Evolutionary conservation across 2,797 vertebrate species (phyloP).

Genomic region (Salarias fasciatus): DNA sequence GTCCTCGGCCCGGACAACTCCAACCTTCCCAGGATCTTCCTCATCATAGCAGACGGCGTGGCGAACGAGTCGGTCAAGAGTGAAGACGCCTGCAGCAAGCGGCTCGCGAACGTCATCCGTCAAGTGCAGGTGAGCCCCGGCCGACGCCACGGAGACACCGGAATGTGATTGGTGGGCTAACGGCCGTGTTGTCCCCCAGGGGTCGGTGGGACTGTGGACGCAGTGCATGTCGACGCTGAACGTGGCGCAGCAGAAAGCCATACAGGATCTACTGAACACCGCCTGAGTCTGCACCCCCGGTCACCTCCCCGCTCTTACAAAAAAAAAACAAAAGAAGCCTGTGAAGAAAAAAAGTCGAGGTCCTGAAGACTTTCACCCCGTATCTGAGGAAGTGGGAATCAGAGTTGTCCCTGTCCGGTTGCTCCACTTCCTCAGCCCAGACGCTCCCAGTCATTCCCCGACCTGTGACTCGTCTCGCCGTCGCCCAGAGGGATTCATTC

Average conservation of each 20-base stretch:
- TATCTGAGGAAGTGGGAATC: slow-evolving; percentile 39
- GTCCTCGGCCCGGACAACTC: slow-evolving; percentile 96
- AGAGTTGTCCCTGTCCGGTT: slow-evolving; percentile 2
- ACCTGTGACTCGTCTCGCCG: slow-evolving; percentile 16
- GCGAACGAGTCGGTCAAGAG: slow-evolving; percentile 94
- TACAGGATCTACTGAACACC: slow-evolving; percentile 95
- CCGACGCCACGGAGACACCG: too few relatives aligned
- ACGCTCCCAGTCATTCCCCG: slow-evolving; percentile 25
- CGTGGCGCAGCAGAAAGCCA: slow-evolving; percentile 94
- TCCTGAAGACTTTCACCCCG: slow-evolving; percentile 50
- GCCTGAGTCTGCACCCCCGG: slow-evolving; percentile 81
- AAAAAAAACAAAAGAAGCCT: slow-evolving; percentile 58
- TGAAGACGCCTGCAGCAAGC: slow-evolving; percentile 93
- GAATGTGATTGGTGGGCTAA: too few relatives aligned
- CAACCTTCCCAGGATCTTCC: slow-evolving; percentile 96
- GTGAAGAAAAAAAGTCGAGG: slow-evolving; percentile 64
- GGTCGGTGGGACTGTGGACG: slow-evolving; percentile 94
- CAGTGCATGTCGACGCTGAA: slow-evolving; percentile 94
- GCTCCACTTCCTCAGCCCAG: not conserved
- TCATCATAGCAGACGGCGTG: slow-evolving; percentile 96
- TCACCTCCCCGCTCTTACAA: slow-evolving; percentile 46
- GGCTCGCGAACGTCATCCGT: slow-evolving; percentile 94
- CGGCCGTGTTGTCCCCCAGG: slow-evolving; percentile 75
- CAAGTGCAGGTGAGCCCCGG: slow-evolving; percentile 91
- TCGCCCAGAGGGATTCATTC: slow-evolving; percentile 32